These are phyloP conservation scores for Coenonympha arcania DNA, from an alignment of 2,888 invertebrate species.

Conservation along the genomic window DNA sequence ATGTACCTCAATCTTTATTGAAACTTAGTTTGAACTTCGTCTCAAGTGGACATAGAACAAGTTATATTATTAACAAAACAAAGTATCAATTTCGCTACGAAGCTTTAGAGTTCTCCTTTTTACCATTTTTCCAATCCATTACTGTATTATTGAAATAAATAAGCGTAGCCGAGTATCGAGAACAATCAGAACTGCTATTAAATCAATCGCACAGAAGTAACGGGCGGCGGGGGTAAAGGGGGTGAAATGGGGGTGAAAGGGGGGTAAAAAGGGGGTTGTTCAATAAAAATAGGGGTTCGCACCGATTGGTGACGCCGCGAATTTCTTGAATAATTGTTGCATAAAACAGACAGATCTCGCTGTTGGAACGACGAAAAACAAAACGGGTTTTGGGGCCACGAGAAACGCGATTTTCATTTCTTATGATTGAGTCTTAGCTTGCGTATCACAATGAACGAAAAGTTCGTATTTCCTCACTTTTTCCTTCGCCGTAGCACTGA, in stretches of 20 bases:
- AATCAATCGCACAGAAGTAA: constrained; percentile 16
- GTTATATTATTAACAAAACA: too few species aligned
- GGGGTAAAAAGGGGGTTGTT: neutral
- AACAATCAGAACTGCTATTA: constrained; percentile 16
- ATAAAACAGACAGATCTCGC: constrained; percentile 45
- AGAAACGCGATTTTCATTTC: too few species aligned
- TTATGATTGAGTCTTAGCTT: too few species aligned
- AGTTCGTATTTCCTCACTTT: too few species aligned
- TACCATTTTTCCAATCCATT: neutral
- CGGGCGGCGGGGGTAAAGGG: neutral
- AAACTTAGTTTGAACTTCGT: too few species aligned
- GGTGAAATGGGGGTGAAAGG: neutral
- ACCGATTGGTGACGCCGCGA: constrained; percentile 30
- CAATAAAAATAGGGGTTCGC: constrained; percentile 8
- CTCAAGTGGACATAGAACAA: too few species aligned
- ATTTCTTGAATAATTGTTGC: constrained; percentile 54
- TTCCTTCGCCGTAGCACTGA: too few species aligned
- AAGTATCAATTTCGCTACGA: too few species aligned
- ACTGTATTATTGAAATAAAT: constrained; percentile 8
- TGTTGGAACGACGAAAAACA: constrained; percentile 45
- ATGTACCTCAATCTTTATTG: too few species aligned
- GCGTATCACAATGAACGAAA: too few species aligned
- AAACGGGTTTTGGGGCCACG: constrained; percentile 17
- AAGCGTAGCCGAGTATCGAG: constrained; percentile 4
- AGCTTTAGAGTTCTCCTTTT: too few species aligned